A percentile compares a stretch with the other conserved stretches of the same genome.
phyloP scores from a whole-genome alignment of 2,113 vertebrate genomes.

The Galemys pyrenaicus region DNA sequence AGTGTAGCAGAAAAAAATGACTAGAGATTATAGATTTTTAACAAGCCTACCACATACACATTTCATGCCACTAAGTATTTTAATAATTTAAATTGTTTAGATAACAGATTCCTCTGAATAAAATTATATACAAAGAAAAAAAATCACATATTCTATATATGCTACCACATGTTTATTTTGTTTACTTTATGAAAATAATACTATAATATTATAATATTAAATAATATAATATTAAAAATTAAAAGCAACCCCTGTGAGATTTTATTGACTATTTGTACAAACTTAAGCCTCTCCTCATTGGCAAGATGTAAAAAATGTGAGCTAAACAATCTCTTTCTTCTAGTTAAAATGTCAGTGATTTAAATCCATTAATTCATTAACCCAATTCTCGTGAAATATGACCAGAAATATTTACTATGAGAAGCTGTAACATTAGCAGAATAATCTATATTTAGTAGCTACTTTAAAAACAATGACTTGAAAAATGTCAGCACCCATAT shows the following conservation, averaged over 20 bases:
- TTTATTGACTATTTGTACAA: background rate
- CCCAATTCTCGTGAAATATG: background rate
- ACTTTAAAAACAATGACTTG: slow-evolving; percentile 31
- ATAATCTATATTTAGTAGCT: background rate
- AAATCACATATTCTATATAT: background rate
- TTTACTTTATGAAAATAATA: background rate
- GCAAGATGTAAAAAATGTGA: background rate
- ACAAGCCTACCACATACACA: background rate
- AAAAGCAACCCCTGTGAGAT: background rate
- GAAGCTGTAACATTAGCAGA: background rate
- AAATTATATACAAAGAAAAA: background rate
- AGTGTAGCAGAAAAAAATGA: background rate
- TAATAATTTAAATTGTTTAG: background rate
- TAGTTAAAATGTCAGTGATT: background rate
- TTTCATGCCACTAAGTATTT: background rate
- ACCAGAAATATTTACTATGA: background rate
- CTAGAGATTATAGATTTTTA: background rate
- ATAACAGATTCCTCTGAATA: background rate
- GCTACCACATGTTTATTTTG: background rate
- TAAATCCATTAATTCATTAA: background rate
- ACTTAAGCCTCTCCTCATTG: background rate
- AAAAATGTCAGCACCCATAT: slow-evolving; percentile 32
- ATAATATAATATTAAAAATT: background rate
- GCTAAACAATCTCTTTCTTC: background rate
- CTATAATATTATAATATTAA: background rate